These are phyloP conservation scores for Argyrosomus japonicus DNA, from an alignment of 2,113 vertebrate genomes.

Conservation along the genomic window DNA sequence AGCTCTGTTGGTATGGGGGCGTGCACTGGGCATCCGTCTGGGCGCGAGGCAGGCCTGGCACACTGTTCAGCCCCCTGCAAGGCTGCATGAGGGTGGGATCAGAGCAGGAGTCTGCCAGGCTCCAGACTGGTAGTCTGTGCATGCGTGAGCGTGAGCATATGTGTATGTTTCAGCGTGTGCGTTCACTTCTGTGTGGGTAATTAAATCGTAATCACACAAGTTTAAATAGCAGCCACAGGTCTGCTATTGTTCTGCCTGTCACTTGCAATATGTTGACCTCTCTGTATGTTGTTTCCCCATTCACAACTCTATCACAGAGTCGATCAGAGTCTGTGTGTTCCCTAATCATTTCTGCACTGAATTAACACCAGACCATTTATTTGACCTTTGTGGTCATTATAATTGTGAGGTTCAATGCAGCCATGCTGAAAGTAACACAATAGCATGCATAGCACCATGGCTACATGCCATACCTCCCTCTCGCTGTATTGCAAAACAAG, in stretches of 20 bases:
- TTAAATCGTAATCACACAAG: constrained; percentile 77
- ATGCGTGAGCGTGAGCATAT: constrained; percentile 31
- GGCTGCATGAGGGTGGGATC: constrained; percentile 72
- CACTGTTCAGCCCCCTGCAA: constrained; percentile 63
- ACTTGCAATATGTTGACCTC: constrained; percentile 61
- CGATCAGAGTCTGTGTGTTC: constrained; percentile 54
- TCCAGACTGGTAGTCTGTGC: constrained; percentile 74
- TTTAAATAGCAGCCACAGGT: constrained; percentile 68
- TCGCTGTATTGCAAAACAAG: constrained; percentile 44
- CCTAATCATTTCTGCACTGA: constrained; percentile 34
- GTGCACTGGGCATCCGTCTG: constrained; percentile 79
- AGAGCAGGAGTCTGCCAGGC: constrained; percentile 64
- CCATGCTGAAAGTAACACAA: constrained; percentile 64
- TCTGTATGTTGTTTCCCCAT: constrained; percentile 34
- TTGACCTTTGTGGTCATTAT: constrained; percentile 70
- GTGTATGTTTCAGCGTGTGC: constrained; percentile 24
- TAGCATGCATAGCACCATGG: constrained; percentile 63
- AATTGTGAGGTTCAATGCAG: constrained; percentile 59
- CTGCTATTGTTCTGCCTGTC: constrained; percentile 67
- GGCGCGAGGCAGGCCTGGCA: constrained; percentile 78
- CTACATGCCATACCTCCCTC: constrained; percentile 62
- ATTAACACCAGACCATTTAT: constrained; percentile 67
- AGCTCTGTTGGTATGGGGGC: constrained; percentile 71
- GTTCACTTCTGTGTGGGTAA: constrained; percentile 48
- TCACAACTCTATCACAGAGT: constrained; percentile 41